Evolutionary conservation across 2,888 invertebrate species (phyloP).

Genomic region (Nebria salina): DNA sequence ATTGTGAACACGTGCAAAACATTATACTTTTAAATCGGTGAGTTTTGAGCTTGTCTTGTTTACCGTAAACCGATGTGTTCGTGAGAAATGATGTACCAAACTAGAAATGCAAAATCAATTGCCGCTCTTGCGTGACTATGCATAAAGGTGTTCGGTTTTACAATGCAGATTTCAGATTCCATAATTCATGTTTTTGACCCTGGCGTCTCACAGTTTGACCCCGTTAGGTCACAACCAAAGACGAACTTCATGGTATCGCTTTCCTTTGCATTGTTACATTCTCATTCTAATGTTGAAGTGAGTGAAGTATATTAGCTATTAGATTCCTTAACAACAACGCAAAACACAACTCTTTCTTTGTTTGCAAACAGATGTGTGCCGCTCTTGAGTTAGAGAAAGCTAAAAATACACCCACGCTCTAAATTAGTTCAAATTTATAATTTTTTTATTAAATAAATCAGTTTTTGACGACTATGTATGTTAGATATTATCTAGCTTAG

Average conservation of each 20-base stretch:
- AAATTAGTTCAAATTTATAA: neutral
- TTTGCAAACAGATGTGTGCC: neutral
- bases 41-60: neutral
- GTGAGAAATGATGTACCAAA: neutral
- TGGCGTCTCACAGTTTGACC: slow-evolving; percentile 43
- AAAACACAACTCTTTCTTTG: neutral
- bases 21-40: neutral
- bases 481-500: too few relatives aligned
- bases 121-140: neutral
- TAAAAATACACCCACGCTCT: neutral
- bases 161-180: slow-evolving; percentile 44
- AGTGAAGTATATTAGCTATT: neutral
- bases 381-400: neutral
- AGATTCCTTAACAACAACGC: neutral
- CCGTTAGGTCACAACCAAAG: slow-evolving; percentile 28
- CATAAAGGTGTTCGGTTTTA: slow-evolving; percentile 19
- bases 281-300: neutral
- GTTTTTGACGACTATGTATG: too few relatives aligned
- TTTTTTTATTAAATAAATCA: neutral
- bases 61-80: neutral
- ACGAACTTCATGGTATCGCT: neutral
- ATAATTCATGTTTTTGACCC: slow-evolving; percentile 44
- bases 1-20: slow-evolving; percentile 10
- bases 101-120: neutral
- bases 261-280: neutral